Conservation (phyloP, 1,140 invertebrate species). For the Dendroctonus ponderosae region DNA sequence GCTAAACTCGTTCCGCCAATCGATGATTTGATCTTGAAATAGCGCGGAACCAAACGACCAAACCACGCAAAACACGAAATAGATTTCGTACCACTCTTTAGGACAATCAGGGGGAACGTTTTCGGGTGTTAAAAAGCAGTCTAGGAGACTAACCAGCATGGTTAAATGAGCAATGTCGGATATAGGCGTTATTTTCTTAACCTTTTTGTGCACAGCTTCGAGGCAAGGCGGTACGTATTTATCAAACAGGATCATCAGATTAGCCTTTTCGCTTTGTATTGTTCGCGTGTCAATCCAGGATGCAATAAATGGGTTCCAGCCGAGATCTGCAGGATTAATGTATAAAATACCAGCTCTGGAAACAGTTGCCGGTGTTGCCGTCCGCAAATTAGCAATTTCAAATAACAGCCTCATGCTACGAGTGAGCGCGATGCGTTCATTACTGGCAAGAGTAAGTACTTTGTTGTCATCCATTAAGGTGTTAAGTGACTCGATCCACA, state of each 20-base stretch:
- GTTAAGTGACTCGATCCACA: slow-evolving; percentile 96
- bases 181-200: slow-evolving; percentile 90
- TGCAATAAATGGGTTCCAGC: slow-evolving; percentile 91
- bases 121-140: slow-evolving; percentile 78
- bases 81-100: slow-evolving; percentile 91
- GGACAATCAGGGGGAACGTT: slow-evolving; percentile 82
- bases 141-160: slow-evolving; percentile 86
- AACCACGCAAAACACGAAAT: slow-evolving; percentile 87
- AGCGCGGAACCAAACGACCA: slow-evolving; percentile 93
- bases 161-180: slow-evolving; percentile 88
- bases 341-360: slow-evolving; percentile 89
- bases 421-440: slow-evolving; percentile 91
- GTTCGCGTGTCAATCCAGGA: slow-evolving; percentile 89
- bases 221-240: slow-evolving; percentile 89
- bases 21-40: slow-evolving; percentile 84
- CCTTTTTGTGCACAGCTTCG: slow-evolving; percentile 72
- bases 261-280: slow-evolving; percentile 70
- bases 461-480: slow-evolving; percentile 86
- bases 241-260: slow-evolving; percentile 86
- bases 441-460: slow-evolving; percentile 87
- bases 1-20: slow-evolving; percentile 91
- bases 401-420: slow-evolving; percentile 88
- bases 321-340: slow-evolving; percentile 91
- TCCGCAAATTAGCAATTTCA: slow-evolving; percentile 90
- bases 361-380: slow-evolving; percentile 93